Conservation (phyloP, 2,888 invertebrate genomes). For the Gastrophysa polygoni region DNA sequence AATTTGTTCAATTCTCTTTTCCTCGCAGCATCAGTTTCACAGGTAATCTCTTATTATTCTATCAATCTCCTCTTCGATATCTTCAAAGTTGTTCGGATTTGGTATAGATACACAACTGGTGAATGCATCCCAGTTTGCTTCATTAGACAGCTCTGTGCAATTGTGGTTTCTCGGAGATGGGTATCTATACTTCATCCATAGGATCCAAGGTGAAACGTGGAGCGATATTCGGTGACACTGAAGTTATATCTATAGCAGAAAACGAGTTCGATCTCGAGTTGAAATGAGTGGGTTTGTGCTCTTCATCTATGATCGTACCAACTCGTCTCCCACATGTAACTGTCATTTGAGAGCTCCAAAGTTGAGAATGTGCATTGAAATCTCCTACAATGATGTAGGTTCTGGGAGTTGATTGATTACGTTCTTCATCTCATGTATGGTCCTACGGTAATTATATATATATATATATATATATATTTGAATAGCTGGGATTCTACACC, state of each 20-base stretch:
- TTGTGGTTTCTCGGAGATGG: background rate
- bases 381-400: background rate
- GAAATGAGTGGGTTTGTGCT: background rate
- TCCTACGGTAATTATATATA: too few relatives aligned
- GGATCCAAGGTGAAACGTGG: background rate
- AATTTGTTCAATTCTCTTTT: background rate
- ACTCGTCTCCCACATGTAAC: too few relatives aligned
- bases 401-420: background rate
- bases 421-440: background rate
- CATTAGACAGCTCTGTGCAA: background rate
- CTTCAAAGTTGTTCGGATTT: background rate
- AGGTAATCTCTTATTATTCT: background rate
- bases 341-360: background rate
- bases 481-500: too few relatives aligned
- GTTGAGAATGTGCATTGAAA: too few relatives aligned
- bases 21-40: background rate
- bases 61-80: background rate
- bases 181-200: background rate
- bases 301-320: too few relatives aligned
- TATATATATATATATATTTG: too few relatives aligned
- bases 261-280: background rate
- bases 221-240: background rate
- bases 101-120: background rate
- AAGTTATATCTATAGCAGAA: constrained; percentile 1
- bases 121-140: constrained; percentile 1